Percentiles rank a stretch among this genome's conserved stretches.
These are phyloP conservation scores for Leptonema lineaticorne DNA, from an alignment of 1,140 invertebrate genomes.

Conservation along the genomic window DNA sequence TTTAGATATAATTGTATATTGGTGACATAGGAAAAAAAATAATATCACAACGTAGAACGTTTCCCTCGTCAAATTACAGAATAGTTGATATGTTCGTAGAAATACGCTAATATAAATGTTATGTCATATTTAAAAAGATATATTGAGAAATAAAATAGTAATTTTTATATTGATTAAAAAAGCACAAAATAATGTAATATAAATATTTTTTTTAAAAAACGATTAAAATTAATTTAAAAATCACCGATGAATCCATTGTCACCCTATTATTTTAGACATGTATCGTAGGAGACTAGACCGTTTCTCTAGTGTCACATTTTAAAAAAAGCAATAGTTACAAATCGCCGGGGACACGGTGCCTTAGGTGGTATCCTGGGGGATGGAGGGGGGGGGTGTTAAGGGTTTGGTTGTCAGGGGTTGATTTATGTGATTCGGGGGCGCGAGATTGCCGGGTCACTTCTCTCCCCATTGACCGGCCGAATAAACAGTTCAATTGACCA, in stretches of 20 bases:
- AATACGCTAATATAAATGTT: too few relatives aligned
- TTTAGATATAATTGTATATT: too few relatives aligned
- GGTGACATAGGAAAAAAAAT: too few relatives aligned
- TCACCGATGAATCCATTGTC: not conserved
- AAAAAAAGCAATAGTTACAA: not conserved
- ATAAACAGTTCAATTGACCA: conserved; percentile 32
- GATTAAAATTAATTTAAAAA: too few relatives aligned
- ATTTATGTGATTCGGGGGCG: conserved; percentile 27
- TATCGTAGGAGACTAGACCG: not conserved
- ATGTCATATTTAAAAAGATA: too few relatives aligned
- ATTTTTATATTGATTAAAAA: too few relatives aligned
- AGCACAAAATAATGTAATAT: too few relatives aligned
- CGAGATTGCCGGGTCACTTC: conserved; percentile 27
- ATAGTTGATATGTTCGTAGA: too few relatives aligned
- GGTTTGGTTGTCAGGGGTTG: conserved; percentile 13
- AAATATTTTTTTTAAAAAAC: too few relatives aligned
- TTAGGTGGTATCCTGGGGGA: not conserved
- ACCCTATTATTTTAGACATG: not conserved
- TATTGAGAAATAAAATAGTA: too few relatives aligned
- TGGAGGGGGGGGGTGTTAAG: not conserved
- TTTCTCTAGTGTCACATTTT: not conserved
- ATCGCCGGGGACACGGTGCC: not conserved
- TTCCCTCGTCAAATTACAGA: not conserved
- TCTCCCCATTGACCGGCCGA: conserved; percentile 21
- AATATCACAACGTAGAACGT: not conserved